Base-by-base conservation (phyloP, 2,888 invertebrate species). In the Sarcophaga rosellei region DNA sequence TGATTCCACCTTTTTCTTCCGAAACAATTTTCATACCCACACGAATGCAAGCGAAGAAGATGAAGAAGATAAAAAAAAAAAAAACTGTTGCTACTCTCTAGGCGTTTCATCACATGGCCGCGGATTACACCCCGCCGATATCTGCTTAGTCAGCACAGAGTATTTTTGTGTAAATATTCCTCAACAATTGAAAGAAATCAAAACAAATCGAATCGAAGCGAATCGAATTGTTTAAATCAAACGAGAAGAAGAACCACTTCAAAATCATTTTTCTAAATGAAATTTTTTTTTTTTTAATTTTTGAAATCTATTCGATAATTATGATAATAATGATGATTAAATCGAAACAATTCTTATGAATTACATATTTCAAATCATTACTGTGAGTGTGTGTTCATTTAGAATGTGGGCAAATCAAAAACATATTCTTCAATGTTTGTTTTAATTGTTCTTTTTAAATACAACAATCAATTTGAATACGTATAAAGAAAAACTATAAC, bases 391-490 rank as follows among this genome's bases (percentile, higher is more conserved):
- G 23, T 62, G 72, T 35, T 79, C 68, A 20, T 86, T 76, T n/a
- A 62, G 63, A 21, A 86, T 86, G 86, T 83, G 61, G 35, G 35
- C 35, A 35, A 35, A 8, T 80, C 80, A 86, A 80, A 63, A 70
- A 72, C 17, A 35, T 35, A 69, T 59, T 78, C 74, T 73, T 35
- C 53, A 21, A 47, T 62, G 59, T 8, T 72, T 72, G 12, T 21
- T 53, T 78, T 78, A 74, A 15, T 76, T 77, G 66, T 84, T 77
- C 61, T 61, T 65, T 82, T 82, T 45, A 82, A 35, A 72, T 57
- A 35, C 11, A 75, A 75, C 75, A 75, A 75, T 75, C 65, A 65
- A 65, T 65, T 20, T 62, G 23, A 35, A 35, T 35, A 10, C 2
- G 35, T 35, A 35, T 8, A 35, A 35, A 1, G 0, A 35, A 35